Conservation (phyloP, 2,888 invertebrate species). For the Salticus scenicus region DNA sequence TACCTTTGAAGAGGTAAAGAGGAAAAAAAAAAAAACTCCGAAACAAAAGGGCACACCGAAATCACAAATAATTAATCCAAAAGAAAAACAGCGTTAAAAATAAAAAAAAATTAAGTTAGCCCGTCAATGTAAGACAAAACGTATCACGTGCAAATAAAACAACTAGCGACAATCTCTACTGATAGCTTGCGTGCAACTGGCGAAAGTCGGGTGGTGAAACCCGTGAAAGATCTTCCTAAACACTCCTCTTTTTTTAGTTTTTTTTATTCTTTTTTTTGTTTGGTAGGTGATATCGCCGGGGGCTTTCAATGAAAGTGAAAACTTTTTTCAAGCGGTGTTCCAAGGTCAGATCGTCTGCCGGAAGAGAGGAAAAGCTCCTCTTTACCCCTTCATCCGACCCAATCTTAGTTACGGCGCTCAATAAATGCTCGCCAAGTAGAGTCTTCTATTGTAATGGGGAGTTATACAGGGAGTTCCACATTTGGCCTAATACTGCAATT, state of each 20-base stretch:
- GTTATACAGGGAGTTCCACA: neutral
- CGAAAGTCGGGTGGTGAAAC: slow-evolving; percentile 13
- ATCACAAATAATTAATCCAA: no score
- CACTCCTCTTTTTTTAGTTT: neutral
- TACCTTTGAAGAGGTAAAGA: no score
- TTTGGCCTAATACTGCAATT: neutral
- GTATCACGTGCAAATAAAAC: slow-evolving; percentile 4
- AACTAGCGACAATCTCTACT: neutral
- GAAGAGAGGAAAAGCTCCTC: slow-evolving; percentile 8
- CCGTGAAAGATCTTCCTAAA: neutral
- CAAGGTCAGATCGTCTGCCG: slow-evolving; percentile 25
- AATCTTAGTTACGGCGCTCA: neutral
- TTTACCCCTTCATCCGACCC: slow-evolving; percentile 7
- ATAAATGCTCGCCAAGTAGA: neutral
- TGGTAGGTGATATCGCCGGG: slow-evolving; percentile 20
- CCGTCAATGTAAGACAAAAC: neutral
- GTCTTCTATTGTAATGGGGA: neutral
- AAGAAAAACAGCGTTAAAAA: neutral
- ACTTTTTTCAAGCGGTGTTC: slow-evolving; percentile 9
- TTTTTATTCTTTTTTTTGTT: neutral
- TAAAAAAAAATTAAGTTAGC: neutral
- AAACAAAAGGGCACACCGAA: no score
- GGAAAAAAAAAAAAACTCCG: no score
- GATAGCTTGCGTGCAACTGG: slow-evolving; percentile 15
- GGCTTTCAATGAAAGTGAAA: slow-evolving; percentile 33